phyloP scores from a whole-genome alignment of 1,140 invertebrate species.

The Drosophila arawakana region DNA sequence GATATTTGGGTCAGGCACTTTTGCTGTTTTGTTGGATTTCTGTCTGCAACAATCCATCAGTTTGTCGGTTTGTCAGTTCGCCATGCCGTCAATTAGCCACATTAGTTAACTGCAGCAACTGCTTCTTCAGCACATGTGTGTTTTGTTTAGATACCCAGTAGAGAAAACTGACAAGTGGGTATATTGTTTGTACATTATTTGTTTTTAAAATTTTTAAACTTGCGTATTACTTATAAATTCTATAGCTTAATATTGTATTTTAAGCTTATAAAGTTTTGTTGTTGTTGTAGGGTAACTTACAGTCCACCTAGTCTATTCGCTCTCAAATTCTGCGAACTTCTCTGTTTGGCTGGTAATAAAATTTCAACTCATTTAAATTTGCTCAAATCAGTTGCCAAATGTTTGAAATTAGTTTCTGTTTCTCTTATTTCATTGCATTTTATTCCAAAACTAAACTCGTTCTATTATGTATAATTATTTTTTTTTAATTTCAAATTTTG shows the following conservation, averaged over 20 bases:
- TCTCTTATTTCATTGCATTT: slow-evolving; percentile 10
- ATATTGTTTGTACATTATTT: neutral
- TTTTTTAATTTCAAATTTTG: slow-evolving; percentile 46
- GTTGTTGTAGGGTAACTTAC: too few relatives aligned
- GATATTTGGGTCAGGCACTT: slow-evolving; percentile 64
- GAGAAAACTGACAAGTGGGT: neutral
- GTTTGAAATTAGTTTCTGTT: slow-evolving; percentile 8
- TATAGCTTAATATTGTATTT: too few relatives aligned
- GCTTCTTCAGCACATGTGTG: slow-evolving; percentile 14
- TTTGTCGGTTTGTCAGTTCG: slow-evolving; percentile 34
- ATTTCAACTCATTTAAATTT: slow-evolving; percentile 60
- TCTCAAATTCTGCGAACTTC: slow-evolving; percentile 1
- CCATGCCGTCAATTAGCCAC: slow-evolving; percentile 32
- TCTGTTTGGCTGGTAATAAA: slow-evolving; percentile 13
- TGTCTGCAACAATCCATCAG: slow-evolving; percentile 30
- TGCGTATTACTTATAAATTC: too few relatives aligned
- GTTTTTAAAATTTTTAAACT: neutral
- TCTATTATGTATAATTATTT: slow-evolving; percentile 12
- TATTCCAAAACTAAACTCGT: slow-evolving; percentile 13
- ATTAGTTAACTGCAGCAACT: slow-evolving; percentile 11
- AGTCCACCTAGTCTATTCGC: neutral
- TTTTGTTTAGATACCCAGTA: slow-evolving; percentile 10
- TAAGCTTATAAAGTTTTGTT: too few relatives aligned
- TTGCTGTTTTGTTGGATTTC: slow-evolving; percentile 32
- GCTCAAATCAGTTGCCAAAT: slow-evolving; percentile 47